Base-by-base conservation (phyloP, 2,888 invertebrate genomes). In the Hoplodrina blanda region DNA sequence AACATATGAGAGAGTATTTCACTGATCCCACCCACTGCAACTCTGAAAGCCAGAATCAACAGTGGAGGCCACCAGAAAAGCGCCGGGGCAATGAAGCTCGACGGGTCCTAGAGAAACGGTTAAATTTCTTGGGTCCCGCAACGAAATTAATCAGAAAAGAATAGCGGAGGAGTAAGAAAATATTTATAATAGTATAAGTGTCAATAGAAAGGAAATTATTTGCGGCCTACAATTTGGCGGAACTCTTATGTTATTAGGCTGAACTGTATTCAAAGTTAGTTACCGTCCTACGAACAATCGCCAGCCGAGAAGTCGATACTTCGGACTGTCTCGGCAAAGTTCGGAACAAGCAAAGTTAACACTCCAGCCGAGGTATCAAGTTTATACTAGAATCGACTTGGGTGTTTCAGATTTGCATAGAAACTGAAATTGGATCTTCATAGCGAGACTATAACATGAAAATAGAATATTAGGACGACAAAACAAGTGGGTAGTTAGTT, bases 321-420 rank as follows among this genome's bases (percentile, higher is more conserved):
- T 13, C 25, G 44, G 11, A 46, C 49, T 20, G 41, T 64, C 33
- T 11, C 54, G 68, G 33, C 10, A 10, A 60, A 60, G 70, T 70
- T 74, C 17, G 19, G 10, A 52, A 56, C 33, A 41, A 41, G 50
- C 46, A 33, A 62, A 53, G n/a, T 60, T 56, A n/a, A 17, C 37
- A 46, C n/a, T 49, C 20, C 19, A 25, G 7, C 13, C 0, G 50
- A 52, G 15, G n/a, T 46, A 54, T 33, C 41, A 20, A 30, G 65
- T 72, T 65, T 44, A 54, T 11, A 20, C 19, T 64, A n/a, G 17
- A 53, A 72, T 50, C 8, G 30, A 64, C 15, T 63, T 73, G 44
- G 2, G 25, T 46, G 65, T 55, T 60, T 52, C 41, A 5, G 33
- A 30, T 41, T n/a, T 53, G 37, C n/a, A 46, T 59, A 50, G 37